Evolutionary conservation across 35 echinoderm and acorn worm species (phyloP).

Genomic region (Hemicentrotus pulcherrimus): DNA sequence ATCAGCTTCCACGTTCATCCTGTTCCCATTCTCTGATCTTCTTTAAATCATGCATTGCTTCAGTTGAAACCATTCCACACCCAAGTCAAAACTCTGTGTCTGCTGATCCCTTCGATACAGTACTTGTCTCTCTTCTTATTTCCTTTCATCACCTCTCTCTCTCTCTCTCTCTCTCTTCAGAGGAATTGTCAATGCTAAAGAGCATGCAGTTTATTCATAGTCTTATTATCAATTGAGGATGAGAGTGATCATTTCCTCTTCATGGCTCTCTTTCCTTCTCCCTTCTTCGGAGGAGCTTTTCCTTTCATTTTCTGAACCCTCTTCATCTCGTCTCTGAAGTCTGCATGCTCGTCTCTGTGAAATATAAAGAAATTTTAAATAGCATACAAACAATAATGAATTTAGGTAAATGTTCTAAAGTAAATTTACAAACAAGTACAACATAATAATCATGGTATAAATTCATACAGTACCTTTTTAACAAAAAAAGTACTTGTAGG

Average conservation of each 20-base stretch:
- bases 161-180: neutral
- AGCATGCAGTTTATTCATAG: neutral
- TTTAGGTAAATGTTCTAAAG: no score
- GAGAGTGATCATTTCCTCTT: constrained; percentile 78
- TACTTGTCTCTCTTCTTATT: neutral
- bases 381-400: no score
- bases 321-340: constrained; percentile 95
- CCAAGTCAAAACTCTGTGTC: no score
- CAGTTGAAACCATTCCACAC: no score
- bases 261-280: constrained; percentile 97
- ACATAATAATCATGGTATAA: no score
- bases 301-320: constrained; percentile 80
- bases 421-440: no score
- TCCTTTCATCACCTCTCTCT: neutral
- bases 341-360: constrained; percentile 96
- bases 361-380: neutral
- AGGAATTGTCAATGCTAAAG: neutral
- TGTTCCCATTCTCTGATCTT: no score
- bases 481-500: no score
- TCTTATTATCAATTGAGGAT: neutral
- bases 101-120: no score
- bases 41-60: no score
- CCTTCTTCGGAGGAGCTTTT: constrained; percentile 92
- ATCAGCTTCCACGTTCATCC: no score
- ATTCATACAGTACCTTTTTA: no score